phyloP scores from a whole-genome alignment of 1,140 invertebrate genomes.

The Panulirus ornatus region DNA sequence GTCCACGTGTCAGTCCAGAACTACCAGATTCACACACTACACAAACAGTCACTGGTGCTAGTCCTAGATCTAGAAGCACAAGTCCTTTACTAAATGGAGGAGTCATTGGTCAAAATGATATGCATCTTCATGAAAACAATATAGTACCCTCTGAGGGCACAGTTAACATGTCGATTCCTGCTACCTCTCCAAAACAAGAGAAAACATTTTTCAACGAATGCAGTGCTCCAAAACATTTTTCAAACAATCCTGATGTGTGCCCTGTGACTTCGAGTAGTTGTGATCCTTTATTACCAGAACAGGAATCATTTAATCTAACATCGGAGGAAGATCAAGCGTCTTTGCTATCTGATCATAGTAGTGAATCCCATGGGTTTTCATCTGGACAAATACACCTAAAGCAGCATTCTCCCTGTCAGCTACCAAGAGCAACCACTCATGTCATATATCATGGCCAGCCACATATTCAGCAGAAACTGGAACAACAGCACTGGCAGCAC shows the following conservation, averaged over 20 bases:
- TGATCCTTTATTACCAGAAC: conserved; percentile 20
- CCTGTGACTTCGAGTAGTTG: conserved; percentile 23
- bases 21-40: conserved; percentile 3
- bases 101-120: conserved; percentile 17
- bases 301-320: background rate
- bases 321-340: conserved; percentile 9
- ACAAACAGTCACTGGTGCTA: background rate
- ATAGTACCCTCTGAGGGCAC: background rate
- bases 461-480: conserved; percentile 51
- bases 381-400: background rate
- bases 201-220: background rate
- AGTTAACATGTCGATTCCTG: background rate
- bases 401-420: background rate
- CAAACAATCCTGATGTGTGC: conserved; percentile 43
- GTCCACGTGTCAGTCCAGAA: background rate
- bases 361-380: background rate
- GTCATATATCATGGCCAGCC: conserved; percentile 59
- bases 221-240: background rate
- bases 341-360: conserved; percentile 26
- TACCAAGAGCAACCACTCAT: background rate
- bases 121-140: conserved; percentile 4
- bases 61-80: conserved; percentile 31
- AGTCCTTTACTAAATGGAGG: conserved; percentile 59
- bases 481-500: conserved; percentile 22
- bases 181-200: conserved; percentile 21